Conservation (phyloP, 2,888 invertebrate genomes). For the Caenorhabditis sp. region DNA sequence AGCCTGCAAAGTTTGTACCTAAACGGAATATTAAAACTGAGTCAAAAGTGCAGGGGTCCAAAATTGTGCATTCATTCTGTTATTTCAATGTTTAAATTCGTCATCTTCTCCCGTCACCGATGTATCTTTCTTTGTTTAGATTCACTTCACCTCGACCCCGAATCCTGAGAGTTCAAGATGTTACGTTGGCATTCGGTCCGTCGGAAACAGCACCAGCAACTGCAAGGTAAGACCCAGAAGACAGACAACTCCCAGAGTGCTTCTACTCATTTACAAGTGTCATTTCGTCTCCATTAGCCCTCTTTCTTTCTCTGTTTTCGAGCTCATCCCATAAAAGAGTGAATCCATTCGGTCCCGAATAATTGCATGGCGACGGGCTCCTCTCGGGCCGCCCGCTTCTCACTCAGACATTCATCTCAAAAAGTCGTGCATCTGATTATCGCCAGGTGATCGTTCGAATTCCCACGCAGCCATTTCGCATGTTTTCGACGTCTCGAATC, state of each 20-base stretch:
- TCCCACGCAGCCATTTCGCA: slow-evolving; percentile 35
- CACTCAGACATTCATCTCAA: not conserved
- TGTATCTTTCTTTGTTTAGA: not conserved
- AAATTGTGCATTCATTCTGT: too few species aligned
- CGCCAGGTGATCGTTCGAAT: not conserved
- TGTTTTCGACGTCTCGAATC: slow-evolving; percentile 11
- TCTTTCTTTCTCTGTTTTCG: too few species aligned
- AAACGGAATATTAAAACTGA: too few species aligned
- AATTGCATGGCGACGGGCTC: slow-evolving; percentile 17
- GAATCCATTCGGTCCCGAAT: too few species aligned
- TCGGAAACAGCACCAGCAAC: slow-evolving; percentile 58
- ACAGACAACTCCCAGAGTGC: too few species aligned
- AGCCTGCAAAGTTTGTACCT: too few species aligned
- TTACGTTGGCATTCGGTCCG: slow-evolving; percentile 63
- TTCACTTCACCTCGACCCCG: not conserved
- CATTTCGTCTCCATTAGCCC: too few species aligned
- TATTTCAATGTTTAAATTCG: too few species aligned
- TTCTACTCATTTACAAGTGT: too few species aligned
- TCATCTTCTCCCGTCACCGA: not conserved
- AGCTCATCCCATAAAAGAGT: too few species aligned
- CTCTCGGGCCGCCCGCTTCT: not conserved
- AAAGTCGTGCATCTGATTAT: slow-evolving; percentile 31
- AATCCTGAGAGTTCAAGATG: slow-evolving; percentile 23
- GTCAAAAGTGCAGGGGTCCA: too few species aligned
- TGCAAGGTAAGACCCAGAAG: slow-evolving; percentile 47